Percentiles rank a stretch among this genome's conserved stretches.
These are phyloP conservation scores for Diaperis boleti DNA, from an alignment of 2,888 invertebrate species.

Conservation along the genomic window DNA sequence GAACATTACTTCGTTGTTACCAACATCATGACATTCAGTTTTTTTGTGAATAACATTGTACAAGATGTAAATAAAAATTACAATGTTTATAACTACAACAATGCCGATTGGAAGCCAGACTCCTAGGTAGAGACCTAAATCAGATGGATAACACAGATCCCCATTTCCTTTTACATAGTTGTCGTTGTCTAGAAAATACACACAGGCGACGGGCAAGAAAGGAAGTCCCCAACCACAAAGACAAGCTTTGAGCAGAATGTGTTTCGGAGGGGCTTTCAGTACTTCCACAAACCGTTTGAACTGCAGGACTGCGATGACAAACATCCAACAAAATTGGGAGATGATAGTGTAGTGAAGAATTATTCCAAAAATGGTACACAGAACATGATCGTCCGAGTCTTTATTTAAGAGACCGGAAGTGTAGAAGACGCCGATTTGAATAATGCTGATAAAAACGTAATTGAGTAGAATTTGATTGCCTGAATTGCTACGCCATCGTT, in stretches of 20 bases:
- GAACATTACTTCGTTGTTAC: conserved; percentile 58
- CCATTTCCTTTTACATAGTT: conserved; percentile 62
- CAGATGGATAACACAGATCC: conserved; percentile 67
- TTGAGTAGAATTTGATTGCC: conserved; percentile 62
- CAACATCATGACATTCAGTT: conserved; percentile 13
- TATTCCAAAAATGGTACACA: conserved; percentile 72
- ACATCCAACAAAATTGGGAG: conserved; percentile 80
- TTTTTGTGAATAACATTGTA: conserved; percentile 19
- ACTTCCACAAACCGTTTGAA: conserved; percentile 76
- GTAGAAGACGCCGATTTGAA: conserved; percentile 61
- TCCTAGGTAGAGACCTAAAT: conserved; percentile 68
- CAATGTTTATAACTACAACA: conserved; percentile 53
- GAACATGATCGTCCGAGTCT: conserved; percentile 60
- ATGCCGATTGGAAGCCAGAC: conserved; percentile 68
- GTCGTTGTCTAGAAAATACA: conserved; percentile 67
- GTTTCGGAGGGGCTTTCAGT: conserved; percentile 69
- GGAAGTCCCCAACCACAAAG: conserved; percentile 76
- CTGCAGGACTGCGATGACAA: conserved; percentile 76
- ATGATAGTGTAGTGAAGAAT: conserved; percentile 77
- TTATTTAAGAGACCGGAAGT: conserved; percentile 58
- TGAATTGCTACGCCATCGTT: conserved; percentile 70
- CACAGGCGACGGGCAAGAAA: conserved; percentile 68
- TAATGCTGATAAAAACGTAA: conserved; percentile 56
- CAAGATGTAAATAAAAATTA: conserved; percentile 29
- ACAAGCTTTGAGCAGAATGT: conserved; percentile 70